phyloP scores from a whole-genome alignment of 2,113 vertebrate genomes.

The Thinocorus orbignyianus region DNA sequence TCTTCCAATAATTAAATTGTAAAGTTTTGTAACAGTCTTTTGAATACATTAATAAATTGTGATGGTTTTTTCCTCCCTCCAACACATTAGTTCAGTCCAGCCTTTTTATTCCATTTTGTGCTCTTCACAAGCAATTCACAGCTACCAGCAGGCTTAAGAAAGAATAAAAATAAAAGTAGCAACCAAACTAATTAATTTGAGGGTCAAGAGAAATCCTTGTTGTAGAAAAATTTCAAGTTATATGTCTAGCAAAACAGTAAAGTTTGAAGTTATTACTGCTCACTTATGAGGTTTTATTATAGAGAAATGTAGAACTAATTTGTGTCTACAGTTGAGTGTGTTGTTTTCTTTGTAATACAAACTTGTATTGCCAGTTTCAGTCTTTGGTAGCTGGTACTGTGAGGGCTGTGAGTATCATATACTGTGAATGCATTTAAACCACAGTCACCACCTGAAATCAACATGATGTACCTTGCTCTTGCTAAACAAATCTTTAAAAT shows the following conservation, averaged over 20 bases:
- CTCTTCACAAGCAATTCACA: constrained; percentile 22
- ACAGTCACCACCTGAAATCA: background rate
- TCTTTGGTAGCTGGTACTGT: background rate
- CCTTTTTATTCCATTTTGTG: constrained; percentile 17
- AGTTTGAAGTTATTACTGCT: constrained; percentile 3
- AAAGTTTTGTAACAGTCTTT: constrained; percentile 60
- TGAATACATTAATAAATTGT: constrained; percentile 60
- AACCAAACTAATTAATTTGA: constrained; percentile 38
- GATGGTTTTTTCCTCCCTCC: constrained; percentile 8
- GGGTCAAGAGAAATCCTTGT: background rate
- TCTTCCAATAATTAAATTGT: constrained; percentile 72
- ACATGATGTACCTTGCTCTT: background rate
- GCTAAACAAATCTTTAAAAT: background rate
- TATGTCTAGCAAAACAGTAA: background rate
- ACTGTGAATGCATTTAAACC: background rate
- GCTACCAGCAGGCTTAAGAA: background rate
- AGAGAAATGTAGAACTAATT: background rate
- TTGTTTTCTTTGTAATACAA: constrained; percentile 16
- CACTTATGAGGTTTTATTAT: background rate
- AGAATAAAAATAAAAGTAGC: constrained; percentile 29
- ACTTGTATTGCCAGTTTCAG: background rate
- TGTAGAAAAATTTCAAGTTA: background rate
- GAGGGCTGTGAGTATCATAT: background rate
- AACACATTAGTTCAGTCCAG: background rate
- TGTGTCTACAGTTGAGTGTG: background rate